Conservation (phyloP, 2,888 invertebrate genomes). For the Crepidodera aurea region DNA sequence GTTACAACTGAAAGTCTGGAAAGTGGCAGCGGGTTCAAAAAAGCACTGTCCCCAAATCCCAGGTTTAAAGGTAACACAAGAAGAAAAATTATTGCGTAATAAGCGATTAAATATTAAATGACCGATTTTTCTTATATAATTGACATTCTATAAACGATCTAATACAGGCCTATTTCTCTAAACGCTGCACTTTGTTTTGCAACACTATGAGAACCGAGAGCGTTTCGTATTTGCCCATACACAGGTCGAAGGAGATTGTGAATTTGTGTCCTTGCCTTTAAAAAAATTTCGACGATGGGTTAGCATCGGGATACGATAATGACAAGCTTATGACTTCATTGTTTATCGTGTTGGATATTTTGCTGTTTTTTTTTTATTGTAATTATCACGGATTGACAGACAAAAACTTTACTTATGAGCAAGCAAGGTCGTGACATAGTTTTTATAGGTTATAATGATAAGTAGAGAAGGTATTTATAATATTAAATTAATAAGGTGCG, state of each 20-base stretch:
- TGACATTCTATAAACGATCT: background rate
- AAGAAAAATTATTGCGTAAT: too few relatives aligned
- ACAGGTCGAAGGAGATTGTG: constrained; percentile 36
- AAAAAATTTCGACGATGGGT: constrained; percentile 21
- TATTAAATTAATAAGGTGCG: too few relatives aligned
- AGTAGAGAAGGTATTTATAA: too few relatives aligned
- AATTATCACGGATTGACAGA: background rate
- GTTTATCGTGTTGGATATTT: constrained; percentile 12
- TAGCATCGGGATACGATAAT: constrained; percentile 17
- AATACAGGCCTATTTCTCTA: constrained; percentile 16
- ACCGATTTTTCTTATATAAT: too few relatives aligned
- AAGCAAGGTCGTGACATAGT: background rate
- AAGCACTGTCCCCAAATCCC: too few relatives aligned
- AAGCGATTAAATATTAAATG: too few relatives aligned
- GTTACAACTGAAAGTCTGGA: too few relatives aligned
- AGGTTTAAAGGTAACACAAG: too few relatives aligned
- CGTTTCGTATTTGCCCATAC: constrained; percentile 17
- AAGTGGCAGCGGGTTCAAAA: too few relatives aligned
- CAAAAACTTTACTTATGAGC: background rate
- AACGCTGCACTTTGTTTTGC: constrained; percentile 35
- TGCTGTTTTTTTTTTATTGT: background rate
- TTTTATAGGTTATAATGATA: background rate
- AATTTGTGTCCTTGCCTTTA: constrained; percentile 35
- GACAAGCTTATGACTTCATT: constrained; percentile 23
- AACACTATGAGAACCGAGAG: constrained; percentile 46